These are phyloP conservation scores for Mastomys natalensis DNA, from an alignment of 2,113 vertebrate genomes.

Conservation along the genomic window DNA sequence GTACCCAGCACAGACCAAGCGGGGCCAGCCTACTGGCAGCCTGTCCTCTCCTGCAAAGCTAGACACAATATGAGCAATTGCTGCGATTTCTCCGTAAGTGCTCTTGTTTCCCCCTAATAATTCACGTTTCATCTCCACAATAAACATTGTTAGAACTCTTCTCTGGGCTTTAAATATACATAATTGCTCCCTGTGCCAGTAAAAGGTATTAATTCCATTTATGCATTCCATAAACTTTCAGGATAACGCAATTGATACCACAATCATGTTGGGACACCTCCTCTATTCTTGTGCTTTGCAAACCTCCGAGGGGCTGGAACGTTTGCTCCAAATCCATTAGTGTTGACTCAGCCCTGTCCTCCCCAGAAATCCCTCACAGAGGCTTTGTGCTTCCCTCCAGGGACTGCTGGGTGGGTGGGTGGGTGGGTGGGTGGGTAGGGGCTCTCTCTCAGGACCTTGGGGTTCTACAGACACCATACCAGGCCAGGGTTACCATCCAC, in stretches of 20 bases:
- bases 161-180: slow-evolving; percentile 25
- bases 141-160: slow-evolving; percentile 37
- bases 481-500: neutral
- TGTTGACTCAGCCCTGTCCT: slow-evolving; percentile 83
- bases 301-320: slow-evolving; percentile 72
- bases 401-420: neutral
- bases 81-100: slow-evolving; percentile 23
- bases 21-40: neutral
- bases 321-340: slow-evolving; percentile 73
- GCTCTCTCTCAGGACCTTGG: neutral
- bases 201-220: slow-evolving; percentile 82
- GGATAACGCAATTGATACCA: slow-evolving; percentile 85
- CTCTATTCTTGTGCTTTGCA: slow-evolving; percentile 34
- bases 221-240: slow-evolving; percentile 83
- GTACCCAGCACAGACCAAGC: rapidly evolving
- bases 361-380: slow-evolving; percentile 66
- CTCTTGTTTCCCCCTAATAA: neutral
- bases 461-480: neutral
- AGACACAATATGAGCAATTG: rapidly evolving
- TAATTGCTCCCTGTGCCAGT: slow-evolving; percentile 79
- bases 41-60: rapidly evolving
- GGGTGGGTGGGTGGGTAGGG: neutral
- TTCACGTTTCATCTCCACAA: slow-evolving; percentile 7
- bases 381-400: neutral
- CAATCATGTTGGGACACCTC: slow-evolving; percentile 86